Base-by-base conservation (phyloP, 2,797 vertebrate species). In the Pogoniulus pusillus region DNA sequence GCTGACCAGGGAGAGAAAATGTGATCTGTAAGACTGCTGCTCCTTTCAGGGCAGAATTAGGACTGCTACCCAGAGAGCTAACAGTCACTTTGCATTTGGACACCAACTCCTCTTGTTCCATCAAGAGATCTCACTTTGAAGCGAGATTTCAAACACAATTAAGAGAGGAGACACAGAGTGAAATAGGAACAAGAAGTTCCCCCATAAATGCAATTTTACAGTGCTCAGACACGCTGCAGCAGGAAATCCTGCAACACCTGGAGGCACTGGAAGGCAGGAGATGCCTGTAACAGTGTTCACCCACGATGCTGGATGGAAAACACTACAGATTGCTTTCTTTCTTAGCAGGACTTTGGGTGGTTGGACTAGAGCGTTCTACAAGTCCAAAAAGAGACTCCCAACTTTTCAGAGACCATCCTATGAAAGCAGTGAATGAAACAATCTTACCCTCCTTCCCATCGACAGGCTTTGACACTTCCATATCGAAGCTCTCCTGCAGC, bases 391-490 rank as follows among this genome's bases (percentile, higher is more conserved):
- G n/a, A 87, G 27, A 64, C 2, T 35, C 29, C 39, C 24, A 76
- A 59, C 6, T 1, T 4, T 16, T n/a, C 10, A 87, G 47, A 85
- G 32, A 69, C 26, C 3, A 7, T 4, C 22, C 37, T 22, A 23
- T 29, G 24, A 59, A 49, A 71, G 32, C 0, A 92, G 49, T 22
- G 53, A 83, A 83, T 10, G 53, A 87, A 85, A 72, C 39, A 35
- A 16, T 63, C 99, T 99, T 98, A 99, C 99, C 99, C 89, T 99
- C 98, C 98, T 99, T 99, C 94, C 98, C 98, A 59, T 99, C 99
- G 78, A 99, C 96, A 14, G 99, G 98, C 97, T 98, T 98, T 57
- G 98, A 98, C 73, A 99, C 96, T 90, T 99, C 98, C 45, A 98
- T 97, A 91, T 99, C 99, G 89, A 99, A 99, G 85, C 96, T 98